Evolutionary conservation across 2,888 invertebrate species (phyloP).

Genomic region (Drosophila mettleri): DNA sequence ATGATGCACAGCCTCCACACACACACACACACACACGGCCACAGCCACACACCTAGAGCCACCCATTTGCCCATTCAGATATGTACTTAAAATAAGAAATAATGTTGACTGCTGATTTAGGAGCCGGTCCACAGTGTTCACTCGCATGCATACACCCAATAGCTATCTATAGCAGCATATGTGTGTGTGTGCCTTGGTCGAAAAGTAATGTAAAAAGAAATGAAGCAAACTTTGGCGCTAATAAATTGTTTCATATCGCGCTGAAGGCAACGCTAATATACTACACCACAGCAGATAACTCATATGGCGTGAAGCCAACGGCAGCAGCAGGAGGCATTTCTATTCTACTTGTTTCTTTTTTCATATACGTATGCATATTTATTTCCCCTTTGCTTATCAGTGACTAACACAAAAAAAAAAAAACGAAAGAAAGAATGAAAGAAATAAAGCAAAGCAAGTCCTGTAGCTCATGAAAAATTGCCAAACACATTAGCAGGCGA

Average conservation of each 20-base stretch:
- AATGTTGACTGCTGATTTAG: conserved; percentile 78
- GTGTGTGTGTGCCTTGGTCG: conserved; percentile 16
- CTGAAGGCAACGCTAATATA: conserved; percentile 56
- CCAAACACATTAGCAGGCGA: conserved; percentile 69
- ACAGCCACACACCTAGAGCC: conserved; percentile 13
- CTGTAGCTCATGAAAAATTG: conserved; percentile 67
- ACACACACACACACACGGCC: conserved; percentile 24
- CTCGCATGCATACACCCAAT: conserved; percentile 24
- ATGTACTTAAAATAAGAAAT: conserved; percentile 72
- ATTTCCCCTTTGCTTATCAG: conserved; percentile 83
- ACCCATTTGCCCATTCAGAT: conserved; percentile 36
- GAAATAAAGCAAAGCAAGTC: conserved; percentile 64
- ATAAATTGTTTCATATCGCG: conserved; percentile 81
- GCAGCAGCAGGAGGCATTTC: conserved; percentile 28
- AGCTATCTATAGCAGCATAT: conserved; percentile 28
- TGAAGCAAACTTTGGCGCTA: conserved; percentile 74
- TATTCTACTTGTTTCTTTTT: conserved; percentile 10
- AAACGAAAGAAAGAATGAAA: conserved; percentile 6
- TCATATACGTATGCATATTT: conserved; percentile 80
- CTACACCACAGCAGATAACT: conserved; percentile 70
- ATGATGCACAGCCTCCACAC: conserved; percentile 70
- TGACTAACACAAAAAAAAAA: conserved; percentile 53
- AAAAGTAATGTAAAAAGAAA: conserved; percentile 53
- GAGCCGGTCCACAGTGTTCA: conserved; percentile 39
- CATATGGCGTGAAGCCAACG: conserved; percentile 67